Conservation (phyloP, 2,797 vertebrate genomes). For the Helostoma temminkii region DNA sequence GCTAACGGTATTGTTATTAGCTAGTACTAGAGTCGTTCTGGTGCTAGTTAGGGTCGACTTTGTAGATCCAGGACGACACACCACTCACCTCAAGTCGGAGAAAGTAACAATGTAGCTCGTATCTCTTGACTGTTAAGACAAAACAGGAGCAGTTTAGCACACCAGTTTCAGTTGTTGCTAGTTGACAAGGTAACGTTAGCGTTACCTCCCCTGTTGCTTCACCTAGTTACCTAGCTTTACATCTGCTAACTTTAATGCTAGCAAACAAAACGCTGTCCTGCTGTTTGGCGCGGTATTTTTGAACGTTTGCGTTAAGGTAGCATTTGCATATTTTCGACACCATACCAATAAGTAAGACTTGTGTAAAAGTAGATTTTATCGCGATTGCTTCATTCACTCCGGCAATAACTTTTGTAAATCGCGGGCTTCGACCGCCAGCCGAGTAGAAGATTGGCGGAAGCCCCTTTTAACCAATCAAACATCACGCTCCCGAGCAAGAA, state of each 20-base stretch:
- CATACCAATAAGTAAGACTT: too few species aligned
- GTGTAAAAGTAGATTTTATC: neutral
- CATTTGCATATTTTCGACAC: neutral
- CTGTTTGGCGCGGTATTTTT: neutral
- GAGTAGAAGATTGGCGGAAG: conserved; percentile 29
- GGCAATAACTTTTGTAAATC: conserved; percentile 53
- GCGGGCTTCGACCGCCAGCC: conserved; percentile 65
- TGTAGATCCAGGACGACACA: neutral
- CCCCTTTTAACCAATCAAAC: conserved; percentile 72
- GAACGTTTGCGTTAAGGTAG: neutral
- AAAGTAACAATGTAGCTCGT: neutral
- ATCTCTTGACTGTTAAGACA: neutral
- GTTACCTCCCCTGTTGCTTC: too few species aligned
- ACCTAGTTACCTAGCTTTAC: conserved; percentile 60
- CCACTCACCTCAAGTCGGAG: conserved; percentile 45
- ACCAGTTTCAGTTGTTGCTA: conserved; percentile 48
- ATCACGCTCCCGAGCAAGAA: neutral
- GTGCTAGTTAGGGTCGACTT: neutral
- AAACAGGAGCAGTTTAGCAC: neutral
- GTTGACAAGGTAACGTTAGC: conserved; percentile 72
- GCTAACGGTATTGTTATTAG: neutral
- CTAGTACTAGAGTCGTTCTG: neutral
- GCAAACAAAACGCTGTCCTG: conserved; percentile 26
- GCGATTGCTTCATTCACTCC: neutral
- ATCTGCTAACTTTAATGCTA: conserved; percentile 47